Conservation (phyloP, 2,797 vertebrate species). For the Chaetodon trifasciatus region DNA sequence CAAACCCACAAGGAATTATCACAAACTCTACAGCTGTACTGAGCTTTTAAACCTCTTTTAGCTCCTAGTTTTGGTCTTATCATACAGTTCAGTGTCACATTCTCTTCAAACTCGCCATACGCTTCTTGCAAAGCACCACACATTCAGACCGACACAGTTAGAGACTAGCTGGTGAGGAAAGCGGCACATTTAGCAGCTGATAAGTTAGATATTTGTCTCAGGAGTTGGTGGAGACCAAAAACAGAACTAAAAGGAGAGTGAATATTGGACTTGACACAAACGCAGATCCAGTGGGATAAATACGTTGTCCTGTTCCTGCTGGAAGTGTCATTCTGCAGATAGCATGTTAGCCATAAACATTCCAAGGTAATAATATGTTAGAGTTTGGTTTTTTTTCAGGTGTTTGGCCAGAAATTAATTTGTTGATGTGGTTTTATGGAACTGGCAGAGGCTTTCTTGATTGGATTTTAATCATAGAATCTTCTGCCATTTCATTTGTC, state of each 20-base stretch:
- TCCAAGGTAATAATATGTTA: background rate
- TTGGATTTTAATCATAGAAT: no score
- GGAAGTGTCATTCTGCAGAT: background rate
- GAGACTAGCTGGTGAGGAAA: background rate
- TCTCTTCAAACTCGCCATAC: background rate
- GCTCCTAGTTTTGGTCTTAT: background rate
- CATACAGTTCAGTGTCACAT: background rate
- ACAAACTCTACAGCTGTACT: background rate
- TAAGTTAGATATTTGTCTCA: background rate
- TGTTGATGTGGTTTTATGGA: background rate
- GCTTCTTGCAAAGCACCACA: background rate
- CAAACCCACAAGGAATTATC: background rate
- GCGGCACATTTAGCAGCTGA: background rate
- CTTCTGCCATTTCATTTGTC: no score
- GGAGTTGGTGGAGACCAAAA: background rate
- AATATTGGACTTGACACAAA: background rate
- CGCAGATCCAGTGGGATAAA: background rate
- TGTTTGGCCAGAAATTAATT: background rate
- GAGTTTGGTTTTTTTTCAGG: background rate
- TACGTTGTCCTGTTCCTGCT: background rate
- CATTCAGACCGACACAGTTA: background rate
- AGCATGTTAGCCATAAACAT: no score
- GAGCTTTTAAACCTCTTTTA: conserved; percentile 1
- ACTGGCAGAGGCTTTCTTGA: background rate
- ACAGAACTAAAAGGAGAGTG: background rate